A percentile compares a stretch with the other conserved stretches of the same genome.
phyloP scores from a whole-genome alignment of 2,113 vertebrate genomes.

The Antennarius striatus region DNA sequence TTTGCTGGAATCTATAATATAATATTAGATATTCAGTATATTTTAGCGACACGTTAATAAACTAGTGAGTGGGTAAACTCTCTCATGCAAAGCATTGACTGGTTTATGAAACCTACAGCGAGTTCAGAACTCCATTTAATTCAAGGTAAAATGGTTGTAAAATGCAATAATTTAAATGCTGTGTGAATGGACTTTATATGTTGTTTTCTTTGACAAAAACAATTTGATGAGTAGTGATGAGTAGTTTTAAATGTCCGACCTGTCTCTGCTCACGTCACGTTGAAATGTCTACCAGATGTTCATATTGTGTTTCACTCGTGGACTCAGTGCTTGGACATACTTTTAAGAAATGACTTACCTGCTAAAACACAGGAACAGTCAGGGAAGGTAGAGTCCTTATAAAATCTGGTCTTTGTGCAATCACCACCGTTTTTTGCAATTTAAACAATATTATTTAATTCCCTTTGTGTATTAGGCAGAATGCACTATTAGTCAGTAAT shows the following conservation, averaged over 20 bases:
- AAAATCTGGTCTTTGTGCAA: background rate
- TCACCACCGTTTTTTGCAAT: background rate
- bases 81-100: background rate
- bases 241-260: no score
- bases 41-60: background rate
- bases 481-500: no score
- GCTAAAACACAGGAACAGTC: no score
- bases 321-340: background rate
- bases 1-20: constrained; percentile 10
- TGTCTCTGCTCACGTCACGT: background rate
- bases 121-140: background rate
- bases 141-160: background rate
- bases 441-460: no score
- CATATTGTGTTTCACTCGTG: background rate
- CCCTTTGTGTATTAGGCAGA: background rate
- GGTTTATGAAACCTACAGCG: background rate
- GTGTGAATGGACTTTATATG: no score
- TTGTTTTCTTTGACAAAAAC: no score
- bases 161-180: background rate
- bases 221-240: no score
- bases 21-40: background rate
- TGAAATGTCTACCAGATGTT: constrained; percentile 51
- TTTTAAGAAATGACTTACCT: no score
- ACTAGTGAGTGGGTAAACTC: no score
- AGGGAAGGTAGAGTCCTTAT: background rate